These are phyloP conservation scores for Boloria selene DNA, from an alignment of 2,888 invertebrate species.

Conservation along the genomic window DNA sequence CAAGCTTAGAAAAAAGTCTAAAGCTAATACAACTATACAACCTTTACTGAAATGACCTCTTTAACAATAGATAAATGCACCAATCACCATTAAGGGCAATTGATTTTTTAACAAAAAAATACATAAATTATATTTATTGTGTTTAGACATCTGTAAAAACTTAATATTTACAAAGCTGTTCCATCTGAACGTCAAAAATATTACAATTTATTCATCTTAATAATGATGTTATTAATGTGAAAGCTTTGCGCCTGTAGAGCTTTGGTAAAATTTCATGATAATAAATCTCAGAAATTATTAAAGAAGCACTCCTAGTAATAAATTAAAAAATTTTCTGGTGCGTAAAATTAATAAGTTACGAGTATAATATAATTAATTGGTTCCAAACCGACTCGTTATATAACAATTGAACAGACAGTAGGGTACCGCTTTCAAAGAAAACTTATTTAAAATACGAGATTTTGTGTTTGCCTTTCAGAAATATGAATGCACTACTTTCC, in stretches of 20 bases:
- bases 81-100: no score
- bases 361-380: background rate
- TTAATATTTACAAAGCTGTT: background rate
- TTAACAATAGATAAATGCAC: no score
- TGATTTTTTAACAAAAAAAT: no score
- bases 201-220: slow-evolving; percentile 10
- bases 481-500: slow-evolving; percentile 9
- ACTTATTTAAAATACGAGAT: slow-evolving; percentile 6
- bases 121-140: no score
- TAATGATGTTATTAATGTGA: slow-evolving; percentile 14
- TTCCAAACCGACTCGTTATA: background rate
- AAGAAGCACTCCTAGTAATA: background rate
- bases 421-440: background rate
- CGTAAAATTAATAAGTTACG: background rate
- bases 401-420: background rate
- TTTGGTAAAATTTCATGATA: slow-evolving; percentile 7
- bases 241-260: slow-evolving; percentile 1
- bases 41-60: no score
- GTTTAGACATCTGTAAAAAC: no score
- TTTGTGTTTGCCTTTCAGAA: slow-evolving; percentile 10
- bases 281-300: slow-evolving; percentile 11
- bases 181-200: slow-evolving; percentile 6
- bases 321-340: background rate
- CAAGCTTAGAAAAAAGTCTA: no score
- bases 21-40: no score